These are phyloP conservation scores for Mechanitis mazaeus DNA, from an alignment of 2,888 invertebrate species.

Conservation along the genomic window DNA sequence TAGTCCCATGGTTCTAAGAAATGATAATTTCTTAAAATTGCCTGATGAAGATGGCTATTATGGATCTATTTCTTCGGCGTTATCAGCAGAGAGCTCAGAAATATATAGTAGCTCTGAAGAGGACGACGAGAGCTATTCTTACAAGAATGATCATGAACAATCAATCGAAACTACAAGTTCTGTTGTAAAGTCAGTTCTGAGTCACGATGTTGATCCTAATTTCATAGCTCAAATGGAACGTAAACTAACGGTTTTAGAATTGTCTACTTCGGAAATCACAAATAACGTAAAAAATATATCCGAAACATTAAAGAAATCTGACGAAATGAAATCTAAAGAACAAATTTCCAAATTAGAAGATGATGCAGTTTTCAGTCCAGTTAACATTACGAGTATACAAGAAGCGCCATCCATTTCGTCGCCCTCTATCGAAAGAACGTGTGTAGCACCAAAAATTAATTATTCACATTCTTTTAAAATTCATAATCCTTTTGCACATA, in stretches of 20 bases:
- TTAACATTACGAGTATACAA: slow-evolving; percentile 12
- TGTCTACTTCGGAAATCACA: slow-evolving; percentile 31
- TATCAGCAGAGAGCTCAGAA: slow-evolving; percentile 68
- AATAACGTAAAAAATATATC: slow-evolving; percentile 22
- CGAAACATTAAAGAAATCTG: slow-evolving; percentile 11
- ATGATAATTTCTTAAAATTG: slow-evolving; percentile 55
- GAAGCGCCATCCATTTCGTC: slow-evolving; percentile 16
- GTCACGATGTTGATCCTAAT: slow-evolving; percentile 48
- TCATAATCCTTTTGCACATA: slow-evolving; percentile 63
- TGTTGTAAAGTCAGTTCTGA: slow-evolving; percentile 74
- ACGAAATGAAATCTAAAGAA: slow-evolving; percentile 11
- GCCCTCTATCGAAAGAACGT: slow-evolving; percentile 39
- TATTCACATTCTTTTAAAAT: slow-evolving; percentile 58
- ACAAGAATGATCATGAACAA: slow-evolving; percentile 64
- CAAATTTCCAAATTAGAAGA: slow-evolving; percentile 15
- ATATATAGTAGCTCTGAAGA: slow-evolving; percentile 64
- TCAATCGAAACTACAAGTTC: slow-evolving; percentile 76
- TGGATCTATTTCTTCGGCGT: slow-evolving; percentile 62
- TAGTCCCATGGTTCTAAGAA: slow-evolving; percentile 56
- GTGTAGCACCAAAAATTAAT: slow-evolving; percentile 47
- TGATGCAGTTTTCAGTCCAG: slow-evolving; percentile 6
- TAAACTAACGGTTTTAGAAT: slow-evolving; percentile 48
- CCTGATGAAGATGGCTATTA: slow-evolving; percentile 58
- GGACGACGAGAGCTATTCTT: slow-evolving; percentile 68
- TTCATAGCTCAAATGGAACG: slow-evolving; percentile 56